Evolutionary conservation across 2,888 invertebrate genomes (phyloP).

Genomic region (Tethea ocularis): DNA sequence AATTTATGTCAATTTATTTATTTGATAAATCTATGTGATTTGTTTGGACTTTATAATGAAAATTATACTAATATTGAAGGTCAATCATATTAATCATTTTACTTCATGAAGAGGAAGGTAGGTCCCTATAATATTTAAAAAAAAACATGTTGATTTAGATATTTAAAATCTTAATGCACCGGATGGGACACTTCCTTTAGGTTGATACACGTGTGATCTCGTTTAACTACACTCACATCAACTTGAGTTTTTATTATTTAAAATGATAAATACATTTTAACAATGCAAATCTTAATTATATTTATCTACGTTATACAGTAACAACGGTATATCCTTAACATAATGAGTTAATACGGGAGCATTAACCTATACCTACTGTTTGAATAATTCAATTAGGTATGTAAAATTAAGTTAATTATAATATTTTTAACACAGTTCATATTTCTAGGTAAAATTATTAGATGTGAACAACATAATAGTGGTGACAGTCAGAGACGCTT

Average conservation of each 20-base stretch:
- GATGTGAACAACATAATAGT: constrained; percentile 68
- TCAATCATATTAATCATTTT: no score
- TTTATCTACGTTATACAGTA: neutral
- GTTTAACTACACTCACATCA: neutral
- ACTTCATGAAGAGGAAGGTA: no score
- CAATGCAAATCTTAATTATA: no score
- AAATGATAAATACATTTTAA: no score
- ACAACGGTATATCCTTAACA: neutral
- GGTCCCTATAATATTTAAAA: no score
- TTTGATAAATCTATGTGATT: no score
- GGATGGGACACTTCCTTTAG: neutral
- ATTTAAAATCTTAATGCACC: neutral
- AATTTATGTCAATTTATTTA: no score
- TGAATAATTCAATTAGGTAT: constrained; percentile 12
- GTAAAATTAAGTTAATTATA: neutral
- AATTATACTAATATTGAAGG: no score
- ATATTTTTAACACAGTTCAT: constrained; percentile 10
- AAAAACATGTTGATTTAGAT: neutral
- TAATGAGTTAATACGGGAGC: constrained; percentile 24
- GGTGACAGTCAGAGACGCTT: constrained; percentile 63
- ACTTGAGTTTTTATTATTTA: neutral
- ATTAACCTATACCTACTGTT: constrained; percentile 28
- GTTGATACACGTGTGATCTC: neutral
- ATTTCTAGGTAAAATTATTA: constrained; percentile 74
- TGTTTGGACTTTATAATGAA: no score